Percentiles rank a stretch among this genome's conserved stretches.
phyloP scores from a whole-genome alignment of 2,888 invertebrate genomes.

The Teleiodes luculella region DNA sequence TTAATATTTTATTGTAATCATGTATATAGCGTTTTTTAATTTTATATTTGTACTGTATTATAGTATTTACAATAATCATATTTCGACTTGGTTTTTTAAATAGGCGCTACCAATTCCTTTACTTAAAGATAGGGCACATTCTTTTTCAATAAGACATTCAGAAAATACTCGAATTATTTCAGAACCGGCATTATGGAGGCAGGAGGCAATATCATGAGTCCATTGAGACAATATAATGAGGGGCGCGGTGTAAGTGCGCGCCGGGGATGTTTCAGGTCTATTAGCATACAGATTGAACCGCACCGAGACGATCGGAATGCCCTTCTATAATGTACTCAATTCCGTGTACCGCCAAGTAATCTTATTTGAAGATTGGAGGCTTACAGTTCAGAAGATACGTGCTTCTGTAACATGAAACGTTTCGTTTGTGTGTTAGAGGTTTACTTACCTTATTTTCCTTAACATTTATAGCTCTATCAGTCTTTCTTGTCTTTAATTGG shows the following conservation, averaged over 20 bases:
- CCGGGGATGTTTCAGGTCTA: constrained; percentile 39
- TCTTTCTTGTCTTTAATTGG: constrained; percentile 55
- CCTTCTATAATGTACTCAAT: constrained; percentile 46
- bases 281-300: constrained; percentile 70
- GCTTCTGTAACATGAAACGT: background rate
- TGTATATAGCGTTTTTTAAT: too few relatives aligned
- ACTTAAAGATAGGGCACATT: background rate
- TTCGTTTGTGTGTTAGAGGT: background rate
- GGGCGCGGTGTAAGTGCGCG: constrained; percentile 35
- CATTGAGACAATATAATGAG: constrained; percentile 39
- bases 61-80: too few relatives aligned
- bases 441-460: constrained; percentile 56
- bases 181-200: constrained; percentile 17
- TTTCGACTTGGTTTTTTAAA: too few relatives aligned
- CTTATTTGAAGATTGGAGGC: constrained; percentile 3
- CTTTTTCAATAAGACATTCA: background rate
- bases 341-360: constrained; percentile 32
- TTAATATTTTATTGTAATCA: too few relatives aligned
- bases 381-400: background rate
- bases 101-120: background rate
- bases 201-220: constrained; percentile 25
- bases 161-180: background rate
- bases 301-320: constrained; percentile 40
- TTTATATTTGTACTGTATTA: too few relatives aligned
- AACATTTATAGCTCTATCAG: constrained; percentile 56